Conservation (phyloP, 2,888 invertebrate genomes). For the Drosophila antonietae region DNA sequence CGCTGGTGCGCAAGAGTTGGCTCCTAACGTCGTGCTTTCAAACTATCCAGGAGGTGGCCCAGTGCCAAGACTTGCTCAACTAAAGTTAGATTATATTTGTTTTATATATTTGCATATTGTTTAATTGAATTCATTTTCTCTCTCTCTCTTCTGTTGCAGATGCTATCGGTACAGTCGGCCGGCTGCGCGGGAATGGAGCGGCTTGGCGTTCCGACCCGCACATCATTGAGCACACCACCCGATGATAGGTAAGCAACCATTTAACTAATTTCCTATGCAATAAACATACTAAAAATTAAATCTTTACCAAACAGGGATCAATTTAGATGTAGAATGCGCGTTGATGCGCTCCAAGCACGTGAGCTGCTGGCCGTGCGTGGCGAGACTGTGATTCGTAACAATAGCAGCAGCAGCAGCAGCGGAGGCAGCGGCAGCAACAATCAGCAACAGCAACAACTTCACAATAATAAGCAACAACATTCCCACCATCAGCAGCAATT, state of each 20-base stretch:
- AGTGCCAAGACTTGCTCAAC: constrained; percentile 56
- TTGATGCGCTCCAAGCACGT: constrained; percentile 84
- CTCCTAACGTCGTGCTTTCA: constrained; percentile 43
- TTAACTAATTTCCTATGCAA: not conserved
- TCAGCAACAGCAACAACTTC: constrained; percentile 65
- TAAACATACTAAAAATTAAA: not conserved
- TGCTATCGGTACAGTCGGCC: constrained; percentile 90
- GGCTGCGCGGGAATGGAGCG: constrained; percentile 90
- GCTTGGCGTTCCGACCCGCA: constrained; percentile 86
- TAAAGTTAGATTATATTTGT: constrained; percentile 7
- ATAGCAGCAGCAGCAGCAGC: constrained; percentile 54
- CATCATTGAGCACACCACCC: constrained; percentile 85
- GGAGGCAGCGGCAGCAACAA: constrained; percentile 52
- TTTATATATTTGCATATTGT: not conserved
- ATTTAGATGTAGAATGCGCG: constrained; percentile 84
- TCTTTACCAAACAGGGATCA: constrained; percentile 75
- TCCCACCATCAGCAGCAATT: constrained; percentile 68
- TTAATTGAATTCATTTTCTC: not conserved
- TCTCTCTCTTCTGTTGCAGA: constrained; percentile 83
- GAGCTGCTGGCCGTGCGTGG: constrained; percentile 82
- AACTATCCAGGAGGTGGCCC: constrained; percentile 40
- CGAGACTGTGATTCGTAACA: constrained; percentile 79
- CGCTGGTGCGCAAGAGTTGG: constrained; percentile 55
- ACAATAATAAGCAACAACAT: constrained; percentile 75
- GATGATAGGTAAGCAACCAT: constrained; percentile 83